These are phyloP conservation scores for Koerneria pararmatus DNA, from an alignment of 2,888 invertebrate species.

Conservation along the genomic window DNA sequence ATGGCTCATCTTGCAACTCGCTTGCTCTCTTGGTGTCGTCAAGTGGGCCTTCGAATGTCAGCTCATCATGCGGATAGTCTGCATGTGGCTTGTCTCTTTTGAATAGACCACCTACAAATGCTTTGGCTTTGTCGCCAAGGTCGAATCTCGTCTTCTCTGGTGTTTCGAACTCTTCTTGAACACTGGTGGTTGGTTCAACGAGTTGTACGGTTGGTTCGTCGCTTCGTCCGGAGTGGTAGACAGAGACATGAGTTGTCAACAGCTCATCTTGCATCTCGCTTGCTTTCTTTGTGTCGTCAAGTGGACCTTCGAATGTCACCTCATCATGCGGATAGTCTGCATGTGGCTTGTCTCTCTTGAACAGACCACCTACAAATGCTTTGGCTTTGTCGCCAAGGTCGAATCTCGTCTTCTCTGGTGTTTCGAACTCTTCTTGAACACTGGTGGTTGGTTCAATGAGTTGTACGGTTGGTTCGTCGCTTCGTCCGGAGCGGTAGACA, in stretches of 20 bases:
- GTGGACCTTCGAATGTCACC: slow-evolving; percentile 6
- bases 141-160: slow-evolving; percentile 16
- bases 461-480: no score
- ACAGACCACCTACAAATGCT: slow-evolving; percentile 1
- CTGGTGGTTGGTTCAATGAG: no score
- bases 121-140: slow-evolving; percentile 9
- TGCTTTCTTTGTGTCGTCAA: not conserved
- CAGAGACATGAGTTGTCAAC: slow-evolving; percentile 3
- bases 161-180: no score
- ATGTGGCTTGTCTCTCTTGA: slow-evolving; percentile 18
- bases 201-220: not conserved
- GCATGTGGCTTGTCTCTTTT: slow-evolving; percentile 3
- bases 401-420: slow-evolving; percentile 15
- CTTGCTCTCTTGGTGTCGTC: not conserved
- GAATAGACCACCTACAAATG: slow-evolving; percentile 10
- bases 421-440: no score
- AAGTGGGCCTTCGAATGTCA: slow-evolving; percentile 1
- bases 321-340: slow-evolving; percentile 5
- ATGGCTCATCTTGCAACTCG: not conserved
- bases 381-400: slow-evolving; percentile 13
- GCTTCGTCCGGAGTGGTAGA: slow-evolving; percentile 9
- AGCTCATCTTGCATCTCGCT: no score
- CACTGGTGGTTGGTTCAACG: no score
- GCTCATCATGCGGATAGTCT: slow-evolving; percentile 5
- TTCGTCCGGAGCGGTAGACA: slow-evolving; percentile 4